Conservation (phyloP, 2,888 invertebrate genomes). For the Desoria tigrina region DNA sequence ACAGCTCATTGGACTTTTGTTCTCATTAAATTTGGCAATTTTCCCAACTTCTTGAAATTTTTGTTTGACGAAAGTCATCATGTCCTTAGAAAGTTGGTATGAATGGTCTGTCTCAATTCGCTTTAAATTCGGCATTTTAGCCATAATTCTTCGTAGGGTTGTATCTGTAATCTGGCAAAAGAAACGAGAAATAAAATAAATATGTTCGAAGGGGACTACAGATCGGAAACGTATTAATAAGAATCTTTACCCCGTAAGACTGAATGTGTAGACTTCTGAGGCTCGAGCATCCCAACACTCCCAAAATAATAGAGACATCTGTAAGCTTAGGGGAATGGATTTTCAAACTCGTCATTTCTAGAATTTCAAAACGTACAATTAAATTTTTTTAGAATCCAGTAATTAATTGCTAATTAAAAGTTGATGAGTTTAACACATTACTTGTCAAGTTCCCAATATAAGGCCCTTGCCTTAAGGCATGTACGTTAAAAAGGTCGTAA, state of each 20-base stretch:
- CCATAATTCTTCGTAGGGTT: neutral
- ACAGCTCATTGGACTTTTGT: constrained; percentile 11
- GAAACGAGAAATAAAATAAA: neutral
- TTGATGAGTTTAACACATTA: no score
- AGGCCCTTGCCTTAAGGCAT: constrained; percentile 15
- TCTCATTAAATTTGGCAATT: constrained; percentile 10
- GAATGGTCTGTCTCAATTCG: constrained; percentile 14
- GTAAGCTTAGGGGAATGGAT: constrained; percentile 18
- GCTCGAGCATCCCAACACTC: constrained; percentile 15
- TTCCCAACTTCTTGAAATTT: constrained; percentile 11
- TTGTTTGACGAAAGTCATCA: constrained; percentile 10
- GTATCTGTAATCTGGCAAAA: constrained; percentile 15
- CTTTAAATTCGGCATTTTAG: neutral
- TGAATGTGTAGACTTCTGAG: constrained; percentile 6
- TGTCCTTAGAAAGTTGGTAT: constrained; percentile 1
- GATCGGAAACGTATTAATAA: neutral
- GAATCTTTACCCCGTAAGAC: constrained; percentile 13
- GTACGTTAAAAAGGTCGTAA: constrained; percentile 14
- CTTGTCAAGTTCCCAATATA: constrained; percentile 21
- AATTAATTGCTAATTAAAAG: neutral
- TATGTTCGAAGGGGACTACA: neutral
- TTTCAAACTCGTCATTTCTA: constrained; percentile 9
- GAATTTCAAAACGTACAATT: neutral
- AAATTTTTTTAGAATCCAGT: neutral
- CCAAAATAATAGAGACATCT: constrained; percentile 22